Conservation (phyloP, 2,113 vertebrate genomes). For the Hepsetus odoe region DNA sequence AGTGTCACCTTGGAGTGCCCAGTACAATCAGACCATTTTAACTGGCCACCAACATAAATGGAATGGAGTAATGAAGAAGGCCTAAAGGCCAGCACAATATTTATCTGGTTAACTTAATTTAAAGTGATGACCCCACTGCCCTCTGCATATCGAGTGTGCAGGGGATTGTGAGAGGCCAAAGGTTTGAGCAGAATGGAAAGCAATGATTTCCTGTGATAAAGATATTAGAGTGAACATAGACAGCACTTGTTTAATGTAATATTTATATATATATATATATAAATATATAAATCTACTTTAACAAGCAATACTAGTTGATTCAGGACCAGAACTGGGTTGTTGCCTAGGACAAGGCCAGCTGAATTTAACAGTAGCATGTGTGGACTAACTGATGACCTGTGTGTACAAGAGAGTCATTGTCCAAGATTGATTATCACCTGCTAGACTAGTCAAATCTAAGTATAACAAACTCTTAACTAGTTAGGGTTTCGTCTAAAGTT, state of each 20-base stretch:
- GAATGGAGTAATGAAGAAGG: conserved; percentile 42
- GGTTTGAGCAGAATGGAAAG: background rate
- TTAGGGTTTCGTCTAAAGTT: too few relatives aligned
- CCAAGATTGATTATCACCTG: background rate
- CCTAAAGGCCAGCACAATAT: conserved; percentile 60
- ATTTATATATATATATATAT: too few relatives aligned
- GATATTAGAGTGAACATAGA: background rate
- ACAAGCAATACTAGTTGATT: background rate
- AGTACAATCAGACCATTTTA: conserved; percentile 69
- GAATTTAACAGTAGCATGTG: background rate
- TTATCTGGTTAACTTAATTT: conserved; percentile 60
- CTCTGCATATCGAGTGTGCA: conserved; percentile 21
- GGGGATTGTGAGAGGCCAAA: background rate
- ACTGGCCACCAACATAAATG: conserved; percentile 53
- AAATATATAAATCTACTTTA: background rate
- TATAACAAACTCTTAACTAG: too few relatives aligned
- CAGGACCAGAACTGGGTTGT: background rate
- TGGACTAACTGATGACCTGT: background rate
- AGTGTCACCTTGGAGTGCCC: conserved; percentile 62
- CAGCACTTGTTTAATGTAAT: background rate
- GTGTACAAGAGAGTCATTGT: background rate
- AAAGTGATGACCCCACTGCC: conserved; percentile 35
- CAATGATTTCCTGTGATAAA: background rate
- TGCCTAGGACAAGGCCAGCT: background rate
- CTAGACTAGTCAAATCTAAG: too few relatives aligned